Evolutionary conservation across 2,888 invertebrate genomes (phyloP).

Genomic region (Colostygia pectinataria): DNA sequence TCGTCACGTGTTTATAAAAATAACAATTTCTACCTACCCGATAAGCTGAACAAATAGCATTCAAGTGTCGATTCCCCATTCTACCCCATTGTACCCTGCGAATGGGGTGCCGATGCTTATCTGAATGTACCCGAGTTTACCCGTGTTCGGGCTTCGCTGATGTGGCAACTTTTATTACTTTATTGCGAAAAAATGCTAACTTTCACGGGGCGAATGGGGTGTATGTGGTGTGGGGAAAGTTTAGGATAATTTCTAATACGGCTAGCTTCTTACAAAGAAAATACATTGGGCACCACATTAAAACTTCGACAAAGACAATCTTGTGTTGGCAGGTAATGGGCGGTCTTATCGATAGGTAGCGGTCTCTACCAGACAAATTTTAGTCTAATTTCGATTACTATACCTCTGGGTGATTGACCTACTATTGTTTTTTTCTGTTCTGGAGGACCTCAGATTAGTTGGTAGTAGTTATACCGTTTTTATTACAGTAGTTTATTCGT

Average conservation of each 20-base stretch:
- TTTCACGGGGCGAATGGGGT: constrained; percentile 47
- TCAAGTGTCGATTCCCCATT: constrained; percentile 28
- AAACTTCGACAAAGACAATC: too few species aligned
- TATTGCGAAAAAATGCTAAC: constrained; percentile 79
- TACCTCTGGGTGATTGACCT: too few species aligned
- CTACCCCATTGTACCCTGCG: constrained; percentile 15
- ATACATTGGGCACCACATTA: too few species aligned
- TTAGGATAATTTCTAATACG: constrained; percentile 2
- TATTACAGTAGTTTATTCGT: too few species aligned
- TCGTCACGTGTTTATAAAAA: constrained; percentile 21
- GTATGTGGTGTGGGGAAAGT: constrained; percentile 24
- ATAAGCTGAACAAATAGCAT: constrained; percentile 41
- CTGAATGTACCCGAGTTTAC: constrained; percentile 47
- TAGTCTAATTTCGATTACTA: too few species aligned
- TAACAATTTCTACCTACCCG: constrained; percentile 18
- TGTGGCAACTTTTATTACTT: constrained; percentile 71
- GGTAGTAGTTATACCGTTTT: too few species aligned
- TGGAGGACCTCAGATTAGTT: too few species aligned
- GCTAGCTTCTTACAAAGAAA: neutral
- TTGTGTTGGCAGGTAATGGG: too few species aligned
- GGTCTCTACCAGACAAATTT: too few species aligned
- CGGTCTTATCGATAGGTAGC: too few species aligned
- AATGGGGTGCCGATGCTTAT: constrained; percentile 49
- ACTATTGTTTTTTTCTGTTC: too few species aligned
- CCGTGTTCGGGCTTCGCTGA: constrained; percentile 60